Percentiles rank a stretch among this genome's conserved stretches.
These are phyloP conservation scores for Callithrix jacchus DNA, from an alignment of 2,113 vertebrate genomes.

Conservation along the genomic window DNA sequence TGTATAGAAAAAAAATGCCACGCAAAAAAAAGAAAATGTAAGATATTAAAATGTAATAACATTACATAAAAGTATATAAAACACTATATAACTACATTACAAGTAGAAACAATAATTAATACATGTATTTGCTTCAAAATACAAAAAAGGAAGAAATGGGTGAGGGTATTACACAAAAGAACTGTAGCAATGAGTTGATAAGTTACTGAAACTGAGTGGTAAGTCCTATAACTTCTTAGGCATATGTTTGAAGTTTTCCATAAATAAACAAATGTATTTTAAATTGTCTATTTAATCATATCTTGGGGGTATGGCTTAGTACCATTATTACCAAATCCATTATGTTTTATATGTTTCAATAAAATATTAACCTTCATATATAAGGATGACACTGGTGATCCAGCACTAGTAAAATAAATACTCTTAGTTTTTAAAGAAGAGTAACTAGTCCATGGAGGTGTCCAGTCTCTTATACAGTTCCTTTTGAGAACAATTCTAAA, in stretches of 20 bases:
- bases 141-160: not conserved
- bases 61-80: not conserved
- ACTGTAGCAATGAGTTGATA: not conserved
- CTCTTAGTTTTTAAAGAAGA: not conserved
- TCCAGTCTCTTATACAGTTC: not conserved
- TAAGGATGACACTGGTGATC: not conserved
- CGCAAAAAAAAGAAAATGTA: too few species aligned
- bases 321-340: not conserved
- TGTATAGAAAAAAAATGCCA: too few species aligned
- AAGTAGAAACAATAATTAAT: not conserved
- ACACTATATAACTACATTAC: not conserved
- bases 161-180: not conserved
- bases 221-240: not conserved
- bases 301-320: not conserved
- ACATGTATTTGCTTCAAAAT: slow-evolving; percentile 38
- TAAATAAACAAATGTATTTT: not conserved
- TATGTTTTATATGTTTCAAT: not conserved
- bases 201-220: not conserved
- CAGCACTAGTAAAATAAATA: not conserved
- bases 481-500: not conserved
- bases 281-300: slow-evolving; percentile 33
- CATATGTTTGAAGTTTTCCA: slow-evolving; percentile 3
- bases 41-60: slow-evolving; percentile 27
- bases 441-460: not conserved
- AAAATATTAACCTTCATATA: not conserved